Conservation (phyloP, 2,888 invertebrate species). For the Apodemia hepburni region DNA sequence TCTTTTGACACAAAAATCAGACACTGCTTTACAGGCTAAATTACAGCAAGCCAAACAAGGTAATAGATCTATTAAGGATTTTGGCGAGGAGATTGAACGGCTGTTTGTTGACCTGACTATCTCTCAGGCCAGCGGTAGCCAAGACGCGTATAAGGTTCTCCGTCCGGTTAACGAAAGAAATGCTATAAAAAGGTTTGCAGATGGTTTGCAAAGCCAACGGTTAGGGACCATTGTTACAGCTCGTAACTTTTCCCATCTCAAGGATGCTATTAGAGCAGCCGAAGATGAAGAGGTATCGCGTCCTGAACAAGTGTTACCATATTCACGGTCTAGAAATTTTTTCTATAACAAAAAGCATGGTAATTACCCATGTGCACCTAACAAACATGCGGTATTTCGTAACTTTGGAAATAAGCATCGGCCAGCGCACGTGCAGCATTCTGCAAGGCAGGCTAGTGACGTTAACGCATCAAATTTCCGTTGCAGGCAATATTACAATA, state of each 20-base stretch:
- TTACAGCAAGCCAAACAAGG: constrained; percentile 19
- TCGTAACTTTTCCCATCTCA: constrained; percentile 23
- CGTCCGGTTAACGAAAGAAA: constrained; percentile 30
- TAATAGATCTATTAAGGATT: constrained; percentile 21
- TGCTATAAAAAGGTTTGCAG: constrained; percentile 31
- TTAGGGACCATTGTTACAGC: constrained; percentile 29
- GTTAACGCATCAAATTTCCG: neutral
- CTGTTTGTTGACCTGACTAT: constrained; percentile 33
- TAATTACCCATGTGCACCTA: neutral
- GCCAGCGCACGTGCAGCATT: neutral
- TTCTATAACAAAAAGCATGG: neutral
- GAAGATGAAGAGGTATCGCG: constrained; percentile 23
- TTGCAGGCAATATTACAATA: neutral
- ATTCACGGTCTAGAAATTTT: neutral
- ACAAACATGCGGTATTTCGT: neutral
- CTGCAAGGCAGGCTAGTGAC: neutral
- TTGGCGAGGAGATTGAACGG: constrained; percentile 23
- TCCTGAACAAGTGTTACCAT: neutral
- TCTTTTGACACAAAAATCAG: constrained; percentile 26
- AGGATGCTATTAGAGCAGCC: constrained; percentile 25
- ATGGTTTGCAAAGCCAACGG: constrained; percentile 28
- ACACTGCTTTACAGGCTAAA: constrained; percentile 20
- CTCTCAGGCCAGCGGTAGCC: constrained; percentile 29
- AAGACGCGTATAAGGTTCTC: constrained; percentile 23
- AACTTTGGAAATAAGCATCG: neutral